phyloP scores from a whole-genome alignment of 2,797 vertebrate species.

The Sebastiscus albofasciatus region DNA sequence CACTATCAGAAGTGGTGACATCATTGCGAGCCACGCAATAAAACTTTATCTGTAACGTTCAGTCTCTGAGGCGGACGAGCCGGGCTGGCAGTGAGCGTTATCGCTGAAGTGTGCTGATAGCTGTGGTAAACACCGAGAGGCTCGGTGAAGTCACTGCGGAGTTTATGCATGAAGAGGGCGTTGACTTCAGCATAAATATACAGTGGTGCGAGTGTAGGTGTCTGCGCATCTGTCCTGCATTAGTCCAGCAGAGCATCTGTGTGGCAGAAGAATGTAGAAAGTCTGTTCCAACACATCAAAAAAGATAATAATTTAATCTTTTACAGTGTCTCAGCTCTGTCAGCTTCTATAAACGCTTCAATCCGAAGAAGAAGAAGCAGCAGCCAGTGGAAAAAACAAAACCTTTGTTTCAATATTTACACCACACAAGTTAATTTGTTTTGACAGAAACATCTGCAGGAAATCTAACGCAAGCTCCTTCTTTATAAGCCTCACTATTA shows the following conservation, averaged over 20 bases:
- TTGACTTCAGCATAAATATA: conserved; percentile 43
- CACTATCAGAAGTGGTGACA: conserved; percentile 61
- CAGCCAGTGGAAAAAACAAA: neutral
- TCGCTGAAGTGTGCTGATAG: conserved; percentile 54
- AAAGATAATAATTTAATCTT: conserved; percentile 12
- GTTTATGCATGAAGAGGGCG: conserved; percentile 37
- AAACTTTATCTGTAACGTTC: conserved; percentile 57
- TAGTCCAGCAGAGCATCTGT: conserved; percentile 1
- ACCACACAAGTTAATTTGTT: conserved; percentile 45
- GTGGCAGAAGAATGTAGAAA: conserved; percentile 9
- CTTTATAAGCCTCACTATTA: conserved; percentile 34
- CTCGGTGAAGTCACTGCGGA: conserved; percentile 47
- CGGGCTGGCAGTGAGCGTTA: conserved; percentile 22
- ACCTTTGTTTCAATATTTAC: conserved; percentile 38
- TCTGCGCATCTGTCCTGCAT: conserved; percentile 42
- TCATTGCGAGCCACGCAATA: conserved; percentile 49
- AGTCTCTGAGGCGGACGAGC: conserved; percentile 3
- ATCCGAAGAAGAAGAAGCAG: conserved; percentile 3
- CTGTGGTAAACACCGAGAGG: conserved; percentile 41
- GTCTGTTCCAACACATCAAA: neutral
- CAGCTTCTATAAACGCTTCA: conserved; percentile 20
- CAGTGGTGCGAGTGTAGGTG: conserved; percentile 11
- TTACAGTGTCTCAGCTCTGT: conserved; percentile 15
- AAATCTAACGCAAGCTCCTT: conserved; percentile 38
- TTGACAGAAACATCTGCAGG: conserved; percentile 66